A percentile compares a stretch with the other conserved stretches of the same genome.
Conservation (phyloP, 2,113 vertebrate species). For the Cochlearius cochlearius region DNA sequence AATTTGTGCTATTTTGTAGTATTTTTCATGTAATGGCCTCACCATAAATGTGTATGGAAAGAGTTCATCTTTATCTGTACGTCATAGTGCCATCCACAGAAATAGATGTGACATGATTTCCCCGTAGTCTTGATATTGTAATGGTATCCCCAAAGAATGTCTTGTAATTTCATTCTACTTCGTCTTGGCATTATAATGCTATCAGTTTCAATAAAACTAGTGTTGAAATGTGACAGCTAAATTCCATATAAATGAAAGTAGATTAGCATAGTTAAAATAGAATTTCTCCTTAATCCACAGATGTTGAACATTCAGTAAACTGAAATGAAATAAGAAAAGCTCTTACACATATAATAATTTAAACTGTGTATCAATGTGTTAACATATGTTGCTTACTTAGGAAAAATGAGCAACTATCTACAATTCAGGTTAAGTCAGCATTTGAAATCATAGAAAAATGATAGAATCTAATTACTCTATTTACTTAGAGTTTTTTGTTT, state of each 20-base stretch:
- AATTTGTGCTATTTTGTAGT: not conserved
- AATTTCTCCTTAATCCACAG: not conserved
- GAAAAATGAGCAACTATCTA: not conserved
- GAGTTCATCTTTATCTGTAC: not conserved
- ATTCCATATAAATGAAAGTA: not conserved
- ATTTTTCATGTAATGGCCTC: not conserved
- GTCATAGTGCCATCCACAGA: not conserved
- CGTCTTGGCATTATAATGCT: not conserved
- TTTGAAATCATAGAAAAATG: not conserved
- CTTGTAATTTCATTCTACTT: conserved; percentile 30
- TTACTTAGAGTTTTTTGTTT: not conserved
- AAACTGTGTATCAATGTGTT: not conserved
- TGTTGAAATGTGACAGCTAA: conserved; percentile 12
- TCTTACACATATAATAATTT: not conserved
- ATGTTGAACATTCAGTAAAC: not conserved
- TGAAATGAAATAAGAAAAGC: not conserved
- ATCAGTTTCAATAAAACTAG: conserved; percentile 19
- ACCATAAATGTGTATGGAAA: not conserved
- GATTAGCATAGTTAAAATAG: not conserved
- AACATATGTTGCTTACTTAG: not conserved
- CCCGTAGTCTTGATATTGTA: not conserved
- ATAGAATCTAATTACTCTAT: not conserved
- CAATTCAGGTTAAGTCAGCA: not conserved
- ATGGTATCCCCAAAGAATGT: not conserved
- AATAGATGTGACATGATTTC: conserved; percentile 25